Evolutionary conservation across 2,113 vertebrate species (phyloP).

Genomic region (Odocoileus hemionus): DNA sequence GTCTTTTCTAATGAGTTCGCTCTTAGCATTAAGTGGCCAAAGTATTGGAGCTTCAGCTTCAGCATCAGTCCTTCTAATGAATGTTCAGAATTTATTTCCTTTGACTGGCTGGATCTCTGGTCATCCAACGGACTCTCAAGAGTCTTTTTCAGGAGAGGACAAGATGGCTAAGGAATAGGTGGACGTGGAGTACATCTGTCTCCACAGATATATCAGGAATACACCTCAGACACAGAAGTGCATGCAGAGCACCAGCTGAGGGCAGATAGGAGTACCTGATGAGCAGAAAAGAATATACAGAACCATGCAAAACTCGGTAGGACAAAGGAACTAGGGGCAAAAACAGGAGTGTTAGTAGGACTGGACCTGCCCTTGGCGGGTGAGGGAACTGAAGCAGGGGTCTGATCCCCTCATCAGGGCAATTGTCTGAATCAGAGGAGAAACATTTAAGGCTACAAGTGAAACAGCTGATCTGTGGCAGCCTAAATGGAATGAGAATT

Average conservation of each 20-base stretch:
- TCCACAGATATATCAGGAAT: background rate
- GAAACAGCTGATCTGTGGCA: background rate
- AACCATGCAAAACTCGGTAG: background rate
- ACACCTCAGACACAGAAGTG: background rate
- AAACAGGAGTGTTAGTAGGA: background rate
- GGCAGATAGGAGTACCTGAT: background rate
- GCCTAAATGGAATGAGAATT: background rate
- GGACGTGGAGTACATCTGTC: background rate
- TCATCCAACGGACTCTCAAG: background rate
- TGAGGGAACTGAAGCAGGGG: background rate
- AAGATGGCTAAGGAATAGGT: background rate
- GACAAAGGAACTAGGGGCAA: background rate
- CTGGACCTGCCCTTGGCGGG: rapidly evolving
- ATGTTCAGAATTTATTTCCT: background rate
- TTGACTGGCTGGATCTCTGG: background rate
- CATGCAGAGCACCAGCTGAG: background rate
- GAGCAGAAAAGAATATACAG: background rate
- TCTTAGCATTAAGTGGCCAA: background rate
- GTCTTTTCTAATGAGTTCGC: background rate
- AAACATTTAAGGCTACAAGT: background rate
- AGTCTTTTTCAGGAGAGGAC: background rate
- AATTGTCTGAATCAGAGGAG: background rate
- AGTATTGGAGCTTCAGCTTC: background rate
- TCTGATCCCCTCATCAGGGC: background rate
- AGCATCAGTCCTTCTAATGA: background rate